Base-by-base conservation (phyloP, 2,113 vertebrate genomes). In the Silurus meridionalis region DNA sequence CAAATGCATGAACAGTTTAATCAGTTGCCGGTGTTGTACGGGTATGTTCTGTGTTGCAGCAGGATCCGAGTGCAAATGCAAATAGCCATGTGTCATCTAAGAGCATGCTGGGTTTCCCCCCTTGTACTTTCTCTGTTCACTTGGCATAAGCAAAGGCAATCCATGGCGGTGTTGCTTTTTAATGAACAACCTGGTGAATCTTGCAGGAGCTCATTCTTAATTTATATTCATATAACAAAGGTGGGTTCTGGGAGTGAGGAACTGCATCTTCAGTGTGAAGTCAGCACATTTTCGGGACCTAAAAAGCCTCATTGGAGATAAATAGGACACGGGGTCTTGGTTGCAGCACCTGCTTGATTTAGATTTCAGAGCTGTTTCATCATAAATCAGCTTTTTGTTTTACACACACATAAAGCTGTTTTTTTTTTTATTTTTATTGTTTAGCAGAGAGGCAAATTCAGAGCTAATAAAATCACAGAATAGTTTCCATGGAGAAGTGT, bases 401-500 rank as follows among this genome's bases (percentile, higher is more conserved):
- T n/a, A 28, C 28, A 25, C 3, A 53, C 48, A 63, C 50, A 58
- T 8, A 15, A 15, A 37, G 46, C 46, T 74, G 3, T 78, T 53
- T 64, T 79, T 74, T 66, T 11, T 61, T 28, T 28, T 78, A 53
- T 77, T 79, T 74, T 66, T 11, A 72, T 53, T 28, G 50, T 71
- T 21, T 64, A 46, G 48, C 25, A 66, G n/a, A 64, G 58, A 64
- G 58, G 53, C 66, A 71, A 71, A n/a, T 60, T 66, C 71, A 83
- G 85, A 61, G 66, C 66, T 85, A 74, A 84, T 80, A 28, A 80
- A 84, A 84, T 77, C 86, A 83, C 75, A 85, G 85, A 21, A 60
- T 82, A 63, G 87, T 90, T 90, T 81, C 87, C 82, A 88, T 85
- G 85, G 85, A 66, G 87, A 90, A 72, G 85, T 79, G 61, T 88